A percentile compares a stretch with the other conserved stretches of the same genome.
These are phyloP conservation scores for Drosophila subpulchrella DNA, from an alignment of 1,140 invertebrate genomes.

Conservation along the genomic window DNA sequence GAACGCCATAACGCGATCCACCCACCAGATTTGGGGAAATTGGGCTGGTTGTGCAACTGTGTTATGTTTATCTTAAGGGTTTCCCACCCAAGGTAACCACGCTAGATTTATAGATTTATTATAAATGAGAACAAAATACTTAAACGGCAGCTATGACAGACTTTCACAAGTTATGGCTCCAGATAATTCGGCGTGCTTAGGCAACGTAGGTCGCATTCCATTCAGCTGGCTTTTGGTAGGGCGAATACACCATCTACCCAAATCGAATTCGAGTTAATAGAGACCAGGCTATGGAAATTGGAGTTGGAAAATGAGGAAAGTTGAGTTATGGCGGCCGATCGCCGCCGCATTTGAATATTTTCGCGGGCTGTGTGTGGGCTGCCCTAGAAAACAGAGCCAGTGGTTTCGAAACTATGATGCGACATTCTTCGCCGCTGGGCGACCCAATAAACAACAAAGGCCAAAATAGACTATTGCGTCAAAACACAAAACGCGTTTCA, in stretches of 20 bases:
- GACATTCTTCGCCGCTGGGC: conserved; percentile 59
- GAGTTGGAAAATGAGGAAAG: conserved; percentile 12
- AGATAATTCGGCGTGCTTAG: not conserved
- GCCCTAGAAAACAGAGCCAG: conserved; percentile 37
- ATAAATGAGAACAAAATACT: no score
- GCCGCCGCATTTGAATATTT: conserved; percentile 51
- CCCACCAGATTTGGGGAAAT: not conserved
- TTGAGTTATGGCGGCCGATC: not conserved
- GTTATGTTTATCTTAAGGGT: not conserved
- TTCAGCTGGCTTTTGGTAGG: not conserved
- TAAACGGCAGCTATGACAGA: no score
- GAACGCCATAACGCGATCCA: not conserved
- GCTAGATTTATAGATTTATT: no score
- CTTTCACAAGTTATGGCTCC: no score
- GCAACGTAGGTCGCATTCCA: not conserved
- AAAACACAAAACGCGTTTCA: conserved; percentile 57
- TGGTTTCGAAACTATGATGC: conserved; percentile 57
- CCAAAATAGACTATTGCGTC: conserved; percentile 72
- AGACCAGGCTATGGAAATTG: not conserved
- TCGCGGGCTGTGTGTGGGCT: conserved; percentile 20
- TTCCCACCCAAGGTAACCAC: not conserved
- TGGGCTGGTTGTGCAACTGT: not conserved
- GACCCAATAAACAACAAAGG: conserved; percentile 67
- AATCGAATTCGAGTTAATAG: not conserved
- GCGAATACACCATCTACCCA: not conserved